A percentile compares a stretch with the other conserved stretches of the same genome.
Conservation (phyloP, 2,113 vertebrate species). For the Capreolus pygargus region DNA sequence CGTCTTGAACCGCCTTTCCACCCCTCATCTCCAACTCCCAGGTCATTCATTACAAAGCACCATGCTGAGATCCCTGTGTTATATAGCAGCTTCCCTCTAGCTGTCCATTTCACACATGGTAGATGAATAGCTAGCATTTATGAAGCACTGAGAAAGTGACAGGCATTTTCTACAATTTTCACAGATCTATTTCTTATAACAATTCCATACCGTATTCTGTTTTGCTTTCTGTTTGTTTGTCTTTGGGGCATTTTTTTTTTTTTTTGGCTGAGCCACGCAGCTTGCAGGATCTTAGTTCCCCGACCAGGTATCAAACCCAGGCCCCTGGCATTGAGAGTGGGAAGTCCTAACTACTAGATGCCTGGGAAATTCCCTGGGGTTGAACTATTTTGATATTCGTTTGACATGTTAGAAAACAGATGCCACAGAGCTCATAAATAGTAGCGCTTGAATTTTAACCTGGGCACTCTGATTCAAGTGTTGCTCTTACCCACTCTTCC, state of each 20-base stretch:
- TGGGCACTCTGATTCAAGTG: not conserved
- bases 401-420: not conserved
- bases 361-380: not conserved
- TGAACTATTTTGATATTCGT: not conserved
- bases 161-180: not conserved
- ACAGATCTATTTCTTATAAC: not conserved
- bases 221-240: not conserved
- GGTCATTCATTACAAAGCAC: not conserved
- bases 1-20: not conserved
- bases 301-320: not conserved
- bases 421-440: not conserved
- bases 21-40: not conserved
- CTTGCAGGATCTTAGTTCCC: not conserved
- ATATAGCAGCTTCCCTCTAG: not conserved
- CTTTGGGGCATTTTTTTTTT: not conserved
- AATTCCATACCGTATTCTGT: not conserved
- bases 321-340: not conserved
- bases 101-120: not conserved
- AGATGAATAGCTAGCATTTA: not conserved
- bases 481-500: not conserved
- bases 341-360: not conserved
- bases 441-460: not conserved
- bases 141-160: not conserved
- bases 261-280: not conserved
- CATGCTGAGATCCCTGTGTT: not conserved